phyloP scores from a whole-genome alignment of 2,797 vertebrate species.

The Cryptoprocta ferox region DNA sequence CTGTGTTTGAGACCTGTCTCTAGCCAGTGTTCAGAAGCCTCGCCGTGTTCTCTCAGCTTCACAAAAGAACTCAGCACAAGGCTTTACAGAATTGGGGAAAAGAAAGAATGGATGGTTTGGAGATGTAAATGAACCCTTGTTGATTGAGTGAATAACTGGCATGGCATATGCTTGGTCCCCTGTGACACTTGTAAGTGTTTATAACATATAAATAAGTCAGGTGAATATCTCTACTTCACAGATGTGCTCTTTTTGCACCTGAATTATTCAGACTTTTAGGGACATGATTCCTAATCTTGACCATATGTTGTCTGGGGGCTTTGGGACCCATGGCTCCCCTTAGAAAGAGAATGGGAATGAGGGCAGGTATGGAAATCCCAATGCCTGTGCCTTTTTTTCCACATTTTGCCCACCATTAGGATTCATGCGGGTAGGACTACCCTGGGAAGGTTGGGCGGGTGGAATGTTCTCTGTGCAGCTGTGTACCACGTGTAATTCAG shows the following conservation, averaged over 20 bases:
- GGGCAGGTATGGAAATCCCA: not conserved
- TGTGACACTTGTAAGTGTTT: constrained; percentile 41
- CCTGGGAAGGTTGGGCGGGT: not conserved
- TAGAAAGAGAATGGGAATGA: constrained; percentile 5
- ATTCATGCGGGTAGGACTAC: not conserved
- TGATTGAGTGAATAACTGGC: constrained; percentile 5
- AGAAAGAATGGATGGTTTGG: not conserved
- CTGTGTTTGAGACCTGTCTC: not conserved
- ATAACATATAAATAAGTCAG: constrained; percentile 70
- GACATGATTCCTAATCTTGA: constrained; percentile 57
- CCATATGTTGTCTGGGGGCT: constrained; percentile 45
- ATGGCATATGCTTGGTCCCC: not conserved
- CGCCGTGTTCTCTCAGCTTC: not conserved
- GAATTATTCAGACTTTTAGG: constrained; percentile 71
- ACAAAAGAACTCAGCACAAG: not conserved
- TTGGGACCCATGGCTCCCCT: not conserved
- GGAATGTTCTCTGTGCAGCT: constrained; percentile 27
- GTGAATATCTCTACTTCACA: constrained; percentile 57
- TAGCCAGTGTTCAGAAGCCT: not conserved
- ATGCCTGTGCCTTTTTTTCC: not conserved
- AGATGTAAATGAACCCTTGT: not conserved
- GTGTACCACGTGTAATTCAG: not conserved
- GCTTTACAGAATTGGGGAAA: not conserved
- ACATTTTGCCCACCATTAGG: not conserved
- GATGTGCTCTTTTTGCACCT: constrained; percentile 46